phyloP scores from a whole-genome alignment of 2,797 vertebrate genomes.

The Hydrolagus colliei region DNA sequence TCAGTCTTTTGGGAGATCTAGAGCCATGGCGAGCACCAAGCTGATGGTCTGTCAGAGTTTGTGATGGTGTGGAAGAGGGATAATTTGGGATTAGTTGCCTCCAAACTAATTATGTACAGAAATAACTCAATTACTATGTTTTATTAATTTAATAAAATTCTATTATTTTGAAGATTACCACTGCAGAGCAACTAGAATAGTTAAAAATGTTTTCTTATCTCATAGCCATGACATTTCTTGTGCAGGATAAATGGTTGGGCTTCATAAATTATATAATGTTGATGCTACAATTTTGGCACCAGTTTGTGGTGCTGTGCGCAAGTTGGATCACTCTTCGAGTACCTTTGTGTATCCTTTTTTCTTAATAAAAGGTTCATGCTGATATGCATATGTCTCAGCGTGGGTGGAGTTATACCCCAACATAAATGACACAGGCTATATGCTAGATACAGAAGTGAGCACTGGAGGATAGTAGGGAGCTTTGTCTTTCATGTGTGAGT shows the following conservation, averaged over 20 bases:
- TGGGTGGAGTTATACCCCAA: neutral
- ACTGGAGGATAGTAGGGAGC: neutral
- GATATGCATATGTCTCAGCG: neutral
- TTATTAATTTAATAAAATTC: conserved; percentile 1
- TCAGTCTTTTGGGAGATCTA: too few relatives aligned
- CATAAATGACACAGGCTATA: neutral
- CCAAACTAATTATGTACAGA: too few relatives aligned
- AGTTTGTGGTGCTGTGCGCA: too few relatives aligned
- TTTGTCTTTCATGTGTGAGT: neutral
- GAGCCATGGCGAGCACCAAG: too few relatives aligned
- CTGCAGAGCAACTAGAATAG: neutral
- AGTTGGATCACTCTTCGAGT: neutral
- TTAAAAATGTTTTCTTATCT: neutral
- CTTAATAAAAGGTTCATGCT: neutral
- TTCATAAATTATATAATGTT: neutral
- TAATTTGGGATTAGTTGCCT: too few relatives aligned
- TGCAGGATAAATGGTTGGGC: neutral
- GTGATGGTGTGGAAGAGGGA: too few relatives aligned
- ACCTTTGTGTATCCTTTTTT: neutral
- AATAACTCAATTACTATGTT: neutral
- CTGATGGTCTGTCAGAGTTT: too few relatives aligned
- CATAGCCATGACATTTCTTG: neutral
- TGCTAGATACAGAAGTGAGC: neutral
- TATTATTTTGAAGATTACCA: neutral
- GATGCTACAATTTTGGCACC: neutral